phyloP scores from a whole-genome alignment of 2,113 vertebrate genomes.

The Furnarius figulus region DNA sequence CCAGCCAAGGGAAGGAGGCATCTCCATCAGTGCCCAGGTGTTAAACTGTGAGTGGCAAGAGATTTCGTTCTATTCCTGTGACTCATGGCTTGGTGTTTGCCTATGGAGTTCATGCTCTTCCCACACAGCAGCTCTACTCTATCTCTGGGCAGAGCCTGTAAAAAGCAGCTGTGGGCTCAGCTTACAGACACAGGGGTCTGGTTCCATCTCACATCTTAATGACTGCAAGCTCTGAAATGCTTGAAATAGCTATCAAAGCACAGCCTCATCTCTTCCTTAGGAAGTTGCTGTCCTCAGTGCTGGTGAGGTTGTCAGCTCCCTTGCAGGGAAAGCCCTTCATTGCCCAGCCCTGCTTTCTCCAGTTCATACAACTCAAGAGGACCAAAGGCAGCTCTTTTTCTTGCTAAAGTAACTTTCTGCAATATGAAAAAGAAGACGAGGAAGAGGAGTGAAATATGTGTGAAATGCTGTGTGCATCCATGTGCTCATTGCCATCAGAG shows the following conservation, averaged over 20 bases:
- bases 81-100: background rate
- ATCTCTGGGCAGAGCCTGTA: background rate
- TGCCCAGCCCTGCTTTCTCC: background rate
- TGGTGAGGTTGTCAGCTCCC: background rate
- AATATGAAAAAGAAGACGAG: background rate
- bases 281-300: slow-evolving; percentile 37
- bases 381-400: background rate
- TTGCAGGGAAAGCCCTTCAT: background rate
- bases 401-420: background rate
- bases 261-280: background rate
- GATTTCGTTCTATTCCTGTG: background rate
- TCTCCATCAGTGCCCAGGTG: accelerated
- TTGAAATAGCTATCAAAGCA: background rate
- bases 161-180: background rate
- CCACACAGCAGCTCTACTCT: background rate
- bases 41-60: background rate
- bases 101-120: background rate
- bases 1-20: background rate
- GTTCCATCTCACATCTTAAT: background rate
- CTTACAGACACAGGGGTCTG: background rate
- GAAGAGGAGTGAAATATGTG: background rate
- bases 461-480: accelerated
- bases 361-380: background rate
- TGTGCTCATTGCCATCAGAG: background rate
- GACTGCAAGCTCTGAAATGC: background rate